These are phyloP conservation scores for Nannobrachium achirus DNA, from an alignment of 2,113 vertebrate species.

Conservation along the genomic window DNA sequence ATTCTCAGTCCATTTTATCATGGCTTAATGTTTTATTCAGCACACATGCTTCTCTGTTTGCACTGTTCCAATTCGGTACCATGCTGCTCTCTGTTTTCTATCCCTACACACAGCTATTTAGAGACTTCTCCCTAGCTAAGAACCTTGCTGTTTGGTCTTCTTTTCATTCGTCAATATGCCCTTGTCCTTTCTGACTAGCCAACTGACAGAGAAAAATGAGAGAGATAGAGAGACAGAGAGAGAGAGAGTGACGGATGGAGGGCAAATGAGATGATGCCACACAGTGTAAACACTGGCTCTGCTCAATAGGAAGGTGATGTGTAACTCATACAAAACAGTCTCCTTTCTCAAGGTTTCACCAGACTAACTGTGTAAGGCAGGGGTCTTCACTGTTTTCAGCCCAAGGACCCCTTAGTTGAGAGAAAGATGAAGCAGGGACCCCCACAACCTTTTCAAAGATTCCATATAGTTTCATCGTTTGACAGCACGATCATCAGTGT, in stretches of 20 bases:
- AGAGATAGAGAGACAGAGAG: neutral
- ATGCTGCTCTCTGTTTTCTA: slow-evolving; percentile 12
- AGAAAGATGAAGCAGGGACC: no score
- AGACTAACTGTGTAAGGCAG: neutral
- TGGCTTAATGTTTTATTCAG: slow-evolving; percentile 29
- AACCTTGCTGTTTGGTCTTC: slow-evolving; percentile 1
- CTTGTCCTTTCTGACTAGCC: neutral
- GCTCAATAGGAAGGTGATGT: neutral
- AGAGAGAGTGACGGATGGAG: neutral
- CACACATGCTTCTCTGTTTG: slow-evolving; percentile 17
- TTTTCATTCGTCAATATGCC: slow-evolving; percentile 19
- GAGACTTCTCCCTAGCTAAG: neutral
- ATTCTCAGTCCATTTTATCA: slow-evolving; percentile 18
- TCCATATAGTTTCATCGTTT: no score
- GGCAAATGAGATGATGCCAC: neutral
- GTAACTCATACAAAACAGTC: slow-evolving; percentile 5
- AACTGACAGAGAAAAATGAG: neutral
- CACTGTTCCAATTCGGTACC: slow-evolving; percentile 15
- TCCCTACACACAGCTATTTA: slow-evolving; percentile 24
- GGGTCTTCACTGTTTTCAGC: no score
- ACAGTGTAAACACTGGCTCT: slow-evolving; percentile 16
- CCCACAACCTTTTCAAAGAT: no score
- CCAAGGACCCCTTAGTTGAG: no score
- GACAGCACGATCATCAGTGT: no score
- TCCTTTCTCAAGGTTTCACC: slow-evolving; percentile 1